Conservation (phyloP, 2,888 invertebrate genomes). For the Gymnosoma rotundatum region DNA sequence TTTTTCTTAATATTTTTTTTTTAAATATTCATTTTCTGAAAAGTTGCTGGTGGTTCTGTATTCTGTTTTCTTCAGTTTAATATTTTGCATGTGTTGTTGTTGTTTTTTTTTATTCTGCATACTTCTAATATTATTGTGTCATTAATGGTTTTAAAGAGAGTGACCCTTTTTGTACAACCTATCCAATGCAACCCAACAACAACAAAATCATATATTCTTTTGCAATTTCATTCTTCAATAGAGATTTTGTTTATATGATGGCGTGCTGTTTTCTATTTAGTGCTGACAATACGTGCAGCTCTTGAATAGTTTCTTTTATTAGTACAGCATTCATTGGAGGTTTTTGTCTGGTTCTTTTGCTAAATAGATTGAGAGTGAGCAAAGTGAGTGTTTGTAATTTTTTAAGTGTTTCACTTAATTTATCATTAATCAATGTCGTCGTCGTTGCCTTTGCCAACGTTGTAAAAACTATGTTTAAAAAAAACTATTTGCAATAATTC, state of each 20-base stretch:
- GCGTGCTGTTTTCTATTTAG: constrained; percentile 59
- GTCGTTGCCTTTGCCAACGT: neutral
- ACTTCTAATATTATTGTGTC: constrained; percentile 18
- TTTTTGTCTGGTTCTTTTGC: constrained; percentile 20
- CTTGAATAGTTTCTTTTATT: constrained; percentile 31
- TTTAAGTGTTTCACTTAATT: constrained; percentile 75
- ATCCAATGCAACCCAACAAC: neutral
- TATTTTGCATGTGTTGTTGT: constrained; percentile 20
- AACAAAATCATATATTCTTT: constrained; percentile 7
- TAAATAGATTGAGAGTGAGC: constrained; percentile 27
- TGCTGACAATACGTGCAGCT: constrained; percentile 47
- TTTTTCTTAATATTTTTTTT: neutral
- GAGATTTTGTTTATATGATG: constrained; percentile 46
- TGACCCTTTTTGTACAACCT: constrained; percentile 61
- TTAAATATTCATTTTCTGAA: constrained; percentile 2
- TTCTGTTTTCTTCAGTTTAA: constrained; percentile 3
- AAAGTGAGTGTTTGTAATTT: constrained; percentile 49
- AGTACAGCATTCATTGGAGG: constrained; percentile 30
- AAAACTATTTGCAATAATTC: constrained; percentile 42
- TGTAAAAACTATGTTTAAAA: neutral
- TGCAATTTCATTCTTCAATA: constrained; percentile 28
- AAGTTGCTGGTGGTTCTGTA: constrained; percentile 35
- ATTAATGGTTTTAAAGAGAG: constrained; percentile 32
- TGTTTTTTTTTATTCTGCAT: neutral
- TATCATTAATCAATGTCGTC: constrained; percentile 77